These are phyloP conservation scores for Leptinotarsa defecta DNA, from an alignment of 1,140 invertebrate genomes.

Conservation along the genomic window DNA sequence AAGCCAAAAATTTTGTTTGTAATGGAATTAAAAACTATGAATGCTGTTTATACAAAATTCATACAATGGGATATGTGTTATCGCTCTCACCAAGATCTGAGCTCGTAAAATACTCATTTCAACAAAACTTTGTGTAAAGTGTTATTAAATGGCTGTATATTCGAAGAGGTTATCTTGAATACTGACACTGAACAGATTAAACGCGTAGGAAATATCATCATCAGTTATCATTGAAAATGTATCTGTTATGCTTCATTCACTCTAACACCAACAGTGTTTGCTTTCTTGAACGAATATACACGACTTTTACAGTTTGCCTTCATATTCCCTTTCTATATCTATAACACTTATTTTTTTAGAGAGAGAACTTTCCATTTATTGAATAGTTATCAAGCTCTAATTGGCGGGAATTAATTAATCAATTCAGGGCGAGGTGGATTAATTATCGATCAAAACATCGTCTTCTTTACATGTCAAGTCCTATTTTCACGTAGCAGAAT, in stretches of 20 bases:
- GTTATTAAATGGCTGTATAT: neutral
- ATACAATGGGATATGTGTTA: neutral
- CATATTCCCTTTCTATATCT: no score
- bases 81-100: neutral
- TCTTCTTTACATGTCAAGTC: no score
- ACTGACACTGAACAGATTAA: neutral
- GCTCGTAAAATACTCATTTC: neutral
- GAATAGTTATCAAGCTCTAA: no score
- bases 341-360: no score
- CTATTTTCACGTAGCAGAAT: no score
- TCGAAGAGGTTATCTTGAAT: neutral
- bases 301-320: neutral
- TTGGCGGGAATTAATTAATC: no score
- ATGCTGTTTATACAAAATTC: neutral
- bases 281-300: neutral
- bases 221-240: neutral
- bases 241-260: neutral
- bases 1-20: no score
- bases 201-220: neutral
- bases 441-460: no score
- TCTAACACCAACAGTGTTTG: neutral
- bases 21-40: neutral
- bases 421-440: no score
- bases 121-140: slow-evolving; percentile 1
- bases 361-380: no score